Conservation (phyloP, 2,113 vertebrate genomes). For the Gasterosteus aculeatus region DNA sequence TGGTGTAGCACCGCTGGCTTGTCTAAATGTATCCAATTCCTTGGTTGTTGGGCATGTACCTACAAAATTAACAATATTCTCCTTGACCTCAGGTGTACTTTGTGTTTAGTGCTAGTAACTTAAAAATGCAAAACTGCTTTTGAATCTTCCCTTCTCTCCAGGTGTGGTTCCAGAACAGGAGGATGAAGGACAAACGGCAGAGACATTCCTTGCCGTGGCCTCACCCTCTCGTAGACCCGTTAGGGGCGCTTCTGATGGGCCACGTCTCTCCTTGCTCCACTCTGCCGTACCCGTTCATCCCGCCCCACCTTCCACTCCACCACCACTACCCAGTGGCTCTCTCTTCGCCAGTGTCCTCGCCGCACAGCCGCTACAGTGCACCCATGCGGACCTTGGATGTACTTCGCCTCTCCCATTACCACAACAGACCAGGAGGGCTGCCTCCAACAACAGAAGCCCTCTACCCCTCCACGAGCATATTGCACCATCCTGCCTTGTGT, state of each 20-base stretch:
- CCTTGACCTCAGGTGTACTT: not conserved
- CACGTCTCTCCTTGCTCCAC: constrained; percentile 60
- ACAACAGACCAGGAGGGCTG: constrained; percentile 52
- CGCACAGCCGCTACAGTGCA: constrained; percentile 51
- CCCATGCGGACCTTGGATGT: constrained; percentile 65
- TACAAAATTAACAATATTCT: not conserved
- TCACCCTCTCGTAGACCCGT: constrained; percentile 65
- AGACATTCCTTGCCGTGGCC: constrained; percentile 72
- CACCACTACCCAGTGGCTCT: constrained; percentile 70
- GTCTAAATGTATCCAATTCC: not conserved
- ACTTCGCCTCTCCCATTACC: constrained; percentile 66
- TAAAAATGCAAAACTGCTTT: not conserved
- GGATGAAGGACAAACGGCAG: constrained; percentile 82
- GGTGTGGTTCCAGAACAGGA: constrained; percentile 81
- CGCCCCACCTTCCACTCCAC: constrained; percentile 64
- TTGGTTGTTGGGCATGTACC: not conserved
- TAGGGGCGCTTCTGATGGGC: constrained; percentile 75
- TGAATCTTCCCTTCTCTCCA: constrained; percentile 17
- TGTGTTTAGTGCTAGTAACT: not conserved
- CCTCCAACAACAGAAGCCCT: constrained; percentile 39
- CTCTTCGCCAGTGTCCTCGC: constrained; percentile 33
- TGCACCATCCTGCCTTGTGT: constrained; percentile 72
- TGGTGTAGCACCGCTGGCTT: not conserved
- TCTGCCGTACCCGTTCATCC: constrained; percentile 59
- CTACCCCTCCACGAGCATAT: constrained; percentile 47